Conservation (phyloP, 1,140 invertebrate genomes). For the Drosophila repletoides region DNA sequence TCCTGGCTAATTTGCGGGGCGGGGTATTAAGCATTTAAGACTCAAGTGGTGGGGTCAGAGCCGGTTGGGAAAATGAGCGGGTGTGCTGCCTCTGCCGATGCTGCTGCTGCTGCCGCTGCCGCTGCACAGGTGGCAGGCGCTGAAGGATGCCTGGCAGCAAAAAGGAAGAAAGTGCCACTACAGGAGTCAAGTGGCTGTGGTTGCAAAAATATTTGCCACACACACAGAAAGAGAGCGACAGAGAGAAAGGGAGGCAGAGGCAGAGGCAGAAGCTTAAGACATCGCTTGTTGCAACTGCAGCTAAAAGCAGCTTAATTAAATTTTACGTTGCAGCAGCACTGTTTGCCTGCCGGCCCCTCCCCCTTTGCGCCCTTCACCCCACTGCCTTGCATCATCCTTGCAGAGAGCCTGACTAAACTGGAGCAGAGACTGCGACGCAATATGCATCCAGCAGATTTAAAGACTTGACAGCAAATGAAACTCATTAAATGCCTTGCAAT, state of each 20-base stretch:
- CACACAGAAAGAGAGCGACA: constrained; percentile 7
- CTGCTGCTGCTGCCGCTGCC: too few species aligned
- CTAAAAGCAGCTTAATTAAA: constrained; percentile 53
- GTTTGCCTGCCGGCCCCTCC: background rate
- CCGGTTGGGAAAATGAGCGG: background rate
- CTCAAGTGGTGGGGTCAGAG: background rate
- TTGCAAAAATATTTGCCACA: constrained; percentile 45
- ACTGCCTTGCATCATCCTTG: background rate
- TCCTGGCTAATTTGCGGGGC: constrained; percentile 22
- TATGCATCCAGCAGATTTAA: constrained; percentile 14
- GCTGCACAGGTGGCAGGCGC: constrained; percentile 29
- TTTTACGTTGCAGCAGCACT: constrained; percentile 29
- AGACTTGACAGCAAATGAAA: constrained; percentile 15
- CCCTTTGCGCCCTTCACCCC: background rate
- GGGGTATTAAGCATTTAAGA: constrained; percentile 14
- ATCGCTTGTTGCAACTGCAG: constrained; percentile 21
- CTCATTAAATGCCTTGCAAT: constrained; percentile 49
- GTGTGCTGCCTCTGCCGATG: too few species aligned
- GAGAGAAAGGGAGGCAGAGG: background rate
- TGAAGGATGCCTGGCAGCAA: constrained; percentile 6
- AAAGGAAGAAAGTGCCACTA: constrained; percentile 51
- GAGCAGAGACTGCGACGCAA: constrained; percentile 42
- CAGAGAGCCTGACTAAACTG: constrained; percentile 35
- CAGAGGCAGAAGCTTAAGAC: constrained; percentile 37
- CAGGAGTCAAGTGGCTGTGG: constrained; percentile 71